These are phyloP conservation scores for Drosophila monieri DNA, from an alignment of 2,888 invertebrate genomes.

Conservation along the genomic window DNA sequence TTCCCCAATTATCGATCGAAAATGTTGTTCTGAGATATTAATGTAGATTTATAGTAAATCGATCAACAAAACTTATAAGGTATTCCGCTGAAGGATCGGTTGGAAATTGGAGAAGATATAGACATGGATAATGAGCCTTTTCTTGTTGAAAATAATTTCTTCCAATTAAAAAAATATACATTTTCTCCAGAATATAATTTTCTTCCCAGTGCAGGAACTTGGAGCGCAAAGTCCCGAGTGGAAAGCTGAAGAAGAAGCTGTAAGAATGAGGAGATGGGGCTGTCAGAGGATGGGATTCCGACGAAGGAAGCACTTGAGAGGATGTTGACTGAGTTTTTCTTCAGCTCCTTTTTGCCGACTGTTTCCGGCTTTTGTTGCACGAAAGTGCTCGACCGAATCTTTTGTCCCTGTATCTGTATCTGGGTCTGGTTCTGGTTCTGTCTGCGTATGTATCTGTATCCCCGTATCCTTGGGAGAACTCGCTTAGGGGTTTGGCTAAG, in stretches of 20 bases:
- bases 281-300: not conserved
- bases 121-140: too few relatives aligned
- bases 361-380: slow-evolving; percentile 76
- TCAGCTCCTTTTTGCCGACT: slow-evolving; percentile 54
- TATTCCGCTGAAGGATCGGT: too few relatives aligned
- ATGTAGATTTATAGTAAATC: too few relatives aligned
- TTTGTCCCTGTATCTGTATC: slow-evolving; percentile 46
- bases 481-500: slow-evolving; percentile 51
- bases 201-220: slow-evolving; percentile 14
- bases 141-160: too few relatives aligned
- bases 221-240: slow-evolving; percentile 34
- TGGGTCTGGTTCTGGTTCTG: slow-evolving; percentile 4
- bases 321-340: slow-evolving; percentile 64
- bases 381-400: slow-evolving; percentile 77
- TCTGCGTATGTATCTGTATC: slow-evolving; percentile 1
- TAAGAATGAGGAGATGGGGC: slow-evolving; percentile 17
- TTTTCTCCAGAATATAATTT: not conserved
- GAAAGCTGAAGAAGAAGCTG: slow-evolving; percentile 11
- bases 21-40: too few relatives aligned
- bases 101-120: too few relatives aligned
- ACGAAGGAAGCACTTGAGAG: slow-evolving; percentile 73
- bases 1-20: too few relatives aligned
- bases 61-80: too few relatives aligned
- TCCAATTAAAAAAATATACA: too few relatives aligned
- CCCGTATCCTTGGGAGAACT: slow-evolving; percentile 11